A percentile compares a stretch with the other conserved stretches of the same genome.
Conservation (phyloP, 2,888 invertebrate species). For the Andrena dorsata region DNA sequence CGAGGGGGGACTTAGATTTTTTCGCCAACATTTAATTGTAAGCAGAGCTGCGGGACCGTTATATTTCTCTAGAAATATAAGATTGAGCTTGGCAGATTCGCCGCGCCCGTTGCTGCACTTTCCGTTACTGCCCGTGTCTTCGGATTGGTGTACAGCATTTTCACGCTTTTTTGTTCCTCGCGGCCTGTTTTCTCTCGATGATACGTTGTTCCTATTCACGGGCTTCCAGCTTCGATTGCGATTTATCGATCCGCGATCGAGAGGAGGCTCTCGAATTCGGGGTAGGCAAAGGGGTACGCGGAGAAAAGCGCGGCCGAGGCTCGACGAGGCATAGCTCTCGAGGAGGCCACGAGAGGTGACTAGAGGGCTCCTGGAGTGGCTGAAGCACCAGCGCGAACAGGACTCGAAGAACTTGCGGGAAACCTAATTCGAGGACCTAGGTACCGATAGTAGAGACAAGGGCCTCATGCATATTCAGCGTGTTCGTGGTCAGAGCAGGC, state of each 20-base stretch:
- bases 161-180: not conserved
- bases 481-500: conserved; percentile 78
- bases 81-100: not conserved
- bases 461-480: conserved; percentile 82
- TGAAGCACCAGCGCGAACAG: conserved; percentile 74
- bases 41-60: not conserved
- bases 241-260: conserved; percentile 38
- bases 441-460: conserved; percentile 69
- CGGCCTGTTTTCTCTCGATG: not conserved
- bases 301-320: conserved; percentile 44
- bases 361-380: conserved; percentile 70
- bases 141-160: not conserved
- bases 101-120: too few species aligned
- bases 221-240: conserved; percentile 3
- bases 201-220: conserved; percentile 24
- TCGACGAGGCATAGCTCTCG: conserved; percentile 48
- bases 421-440: conserved; percentile 82
- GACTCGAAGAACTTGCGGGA: conserved; percentile 77
- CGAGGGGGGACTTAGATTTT: conserved; percentile 3
- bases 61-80: not conserved
- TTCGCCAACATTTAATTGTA: conserved; percentile 8
- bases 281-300: conserved; percentile 32
- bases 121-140: not conserved
- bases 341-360: conserved; percentile 49
- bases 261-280: conserved; percentile 32